A percentile compares a stretch with the other conserved stretches of the same genome.
These are phyloP conservation scores for Hirudo medicinalis DNA, from an alignment of 1,140 invertebrate genomes.

Conservation along the genomic window DNA sequence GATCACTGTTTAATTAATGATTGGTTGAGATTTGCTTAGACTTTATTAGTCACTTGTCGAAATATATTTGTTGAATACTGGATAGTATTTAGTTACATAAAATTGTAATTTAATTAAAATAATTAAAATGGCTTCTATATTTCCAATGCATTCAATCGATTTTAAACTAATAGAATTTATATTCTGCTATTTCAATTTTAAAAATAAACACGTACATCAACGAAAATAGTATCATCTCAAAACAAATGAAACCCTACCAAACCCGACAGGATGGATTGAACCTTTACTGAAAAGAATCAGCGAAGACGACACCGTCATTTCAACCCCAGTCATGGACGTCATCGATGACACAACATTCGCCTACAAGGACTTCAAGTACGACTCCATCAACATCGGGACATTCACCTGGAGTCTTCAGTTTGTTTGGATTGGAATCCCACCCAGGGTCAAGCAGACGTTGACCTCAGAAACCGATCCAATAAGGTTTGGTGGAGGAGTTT, in stretches of 20 bases:
- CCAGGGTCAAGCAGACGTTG: not conserved
- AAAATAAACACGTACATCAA: not conserved
- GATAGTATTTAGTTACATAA: too few species aligned
- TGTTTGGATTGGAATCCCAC: constrained; percentile 13
- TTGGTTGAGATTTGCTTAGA: too few species aligned
- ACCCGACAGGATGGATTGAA: constrained; percentile 72
- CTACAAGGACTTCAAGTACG: constrained; percentile 55
- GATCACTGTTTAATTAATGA: too few species aligned
- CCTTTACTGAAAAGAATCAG: constrained; percentile 84
- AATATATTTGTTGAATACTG: too few species aligned
- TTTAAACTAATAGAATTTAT: not conserved
- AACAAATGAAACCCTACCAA: not conserved
- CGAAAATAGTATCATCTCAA: not conserved
- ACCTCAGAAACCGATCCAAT: constrained; percentile 6
- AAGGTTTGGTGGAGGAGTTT: not conserved
- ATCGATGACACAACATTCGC: constrained; percentile 93
- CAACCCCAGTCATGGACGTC: constrained; percentile 82
- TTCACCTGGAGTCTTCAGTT: constrained; percentile 17
- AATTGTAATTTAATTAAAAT: not conserved
- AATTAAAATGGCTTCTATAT: not conserved
- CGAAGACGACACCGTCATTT: constrained; percentile 67
- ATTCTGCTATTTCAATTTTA: too few species aligned
- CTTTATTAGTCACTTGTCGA: too few species aligned
- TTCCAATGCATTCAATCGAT: not conserved
- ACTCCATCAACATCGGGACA: constrained; percentile 44